phyloP scores from a whole-genome alignment of 2,797 vertebrate species.

The Pagetopsis macropterus region DNA sequence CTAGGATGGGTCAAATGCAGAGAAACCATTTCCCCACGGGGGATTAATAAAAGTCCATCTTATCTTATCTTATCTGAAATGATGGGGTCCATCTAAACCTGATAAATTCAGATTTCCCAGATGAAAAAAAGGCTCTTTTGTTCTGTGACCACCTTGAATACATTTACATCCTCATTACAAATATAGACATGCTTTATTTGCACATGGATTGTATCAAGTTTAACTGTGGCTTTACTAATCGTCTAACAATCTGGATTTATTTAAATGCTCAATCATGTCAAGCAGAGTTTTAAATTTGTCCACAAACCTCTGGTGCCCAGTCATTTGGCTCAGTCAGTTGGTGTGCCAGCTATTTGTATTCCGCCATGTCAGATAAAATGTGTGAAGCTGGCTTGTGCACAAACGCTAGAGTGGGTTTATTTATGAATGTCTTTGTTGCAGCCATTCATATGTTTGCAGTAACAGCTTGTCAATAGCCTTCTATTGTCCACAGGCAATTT shows the following conservation, averaged over 20 bases:
- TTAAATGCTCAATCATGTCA: conserved; percentile 59
- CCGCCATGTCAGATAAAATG: conserved; percentile 46
- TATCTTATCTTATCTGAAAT: too few relatives aligned
- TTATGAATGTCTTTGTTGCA: conserved; percentile 52
- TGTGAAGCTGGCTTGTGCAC: conserved; percentile 24
- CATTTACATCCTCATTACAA: conserved; percentile 24
- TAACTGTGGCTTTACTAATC: conserved; percentile 43
- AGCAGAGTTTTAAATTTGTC: conserved; percentile 47
- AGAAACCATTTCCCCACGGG: too few relatives aligned
- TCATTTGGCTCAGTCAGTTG: conserved; percentile 34
- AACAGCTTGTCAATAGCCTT: conserved; percentile 54
- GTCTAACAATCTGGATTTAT: conserved; percentile 53
- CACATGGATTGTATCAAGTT: conserved; percentile 37
- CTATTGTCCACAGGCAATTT: conserved; percentile 69
- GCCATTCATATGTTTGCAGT: conserved; percentile 52
- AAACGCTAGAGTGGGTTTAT: conserved; percentile 42
- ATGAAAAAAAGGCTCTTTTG: too few relatives aligned
- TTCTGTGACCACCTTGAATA: too few relatives aligned
- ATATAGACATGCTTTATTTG: conserved; percentile 2
- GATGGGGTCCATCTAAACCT: too few relatives aligned
- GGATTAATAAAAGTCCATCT: too few relatives aligned
- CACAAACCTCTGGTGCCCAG: conserved; percentile 43
- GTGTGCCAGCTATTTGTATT: conserved; percentile 39
- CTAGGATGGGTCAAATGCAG: too few relatives aligned
- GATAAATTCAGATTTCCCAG: too few relatives aligned